A percentile compares a stretch with the other conserved stretches of the same genome.
Evolutionary conservation across 2,888 invertebrate species (phyloP).

Genomic region (Nomada lathburiana): DNA sequence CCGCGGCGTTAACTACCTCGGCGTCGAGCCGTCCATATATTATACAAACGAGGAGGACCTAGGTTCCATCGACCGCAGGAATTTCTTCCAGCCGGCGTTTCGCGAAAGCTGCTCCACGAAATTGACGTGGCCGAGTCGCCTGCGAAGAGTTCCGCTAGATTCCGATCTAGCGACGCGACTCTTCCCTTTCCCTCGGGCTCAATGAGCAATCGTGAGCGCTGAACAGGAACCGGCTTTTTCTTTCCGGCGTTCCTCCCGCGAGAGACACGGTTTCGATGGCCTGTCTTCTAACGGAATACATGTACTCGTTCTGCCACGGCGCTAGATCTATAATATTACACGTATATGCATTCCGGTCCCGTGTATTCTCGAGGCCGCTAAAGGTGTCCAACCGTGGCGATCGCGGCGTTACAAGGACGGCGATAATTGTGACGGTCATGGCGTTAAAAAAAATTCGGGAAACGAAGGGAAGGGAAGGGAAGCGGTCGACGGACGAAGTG

Average conservation of each 20-base stretch:
- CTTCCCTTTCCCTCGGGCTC: constrained; percentile 1
- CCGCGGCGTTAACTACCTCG: too few species aligned
- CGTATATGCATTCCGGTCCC: constrained; percentile 11
- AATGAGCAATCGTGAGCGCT: constrained; percentile 26
- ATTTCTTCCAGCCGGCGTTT: too few species aligned
- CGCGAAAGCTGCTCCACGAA: too few species aligned
- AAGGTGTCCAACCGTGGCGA: background rate
- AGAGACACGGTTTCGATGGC: constrained; percentile 48
- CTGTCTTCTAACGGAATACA: constrained; percentile 45
- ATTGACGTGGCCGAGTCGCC: too few species aligned
- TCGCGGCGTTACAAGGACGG: background rate
- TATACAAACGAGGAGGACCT: too few species aligned
- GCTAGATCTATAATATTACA: constrained; percentile 3
- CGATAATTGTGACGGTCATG: too few species aligned
- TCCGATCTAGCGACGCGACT: too few species aligned
- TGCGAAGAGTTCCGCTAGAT: too few species aligned
- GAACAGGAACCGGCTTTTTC: constrained; percentile 48
- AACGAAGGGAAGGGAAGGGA: background rate
- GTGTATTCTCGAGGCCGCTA: background rate
- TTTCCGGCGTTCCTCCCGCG: constrained; percentile 51
- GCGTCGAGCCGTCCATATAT: too few species aligned
- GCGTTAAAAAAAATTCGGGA: background rate
- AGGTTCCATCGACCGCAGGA: too few species aligned
- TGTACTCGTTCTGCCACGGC: background rate
- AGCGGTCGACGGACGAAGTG: constrained; percentile 3